Base-by-base conservation (phyloP, 1,140 invertebrate species). In the Latrodectus geometricus region DNA sequence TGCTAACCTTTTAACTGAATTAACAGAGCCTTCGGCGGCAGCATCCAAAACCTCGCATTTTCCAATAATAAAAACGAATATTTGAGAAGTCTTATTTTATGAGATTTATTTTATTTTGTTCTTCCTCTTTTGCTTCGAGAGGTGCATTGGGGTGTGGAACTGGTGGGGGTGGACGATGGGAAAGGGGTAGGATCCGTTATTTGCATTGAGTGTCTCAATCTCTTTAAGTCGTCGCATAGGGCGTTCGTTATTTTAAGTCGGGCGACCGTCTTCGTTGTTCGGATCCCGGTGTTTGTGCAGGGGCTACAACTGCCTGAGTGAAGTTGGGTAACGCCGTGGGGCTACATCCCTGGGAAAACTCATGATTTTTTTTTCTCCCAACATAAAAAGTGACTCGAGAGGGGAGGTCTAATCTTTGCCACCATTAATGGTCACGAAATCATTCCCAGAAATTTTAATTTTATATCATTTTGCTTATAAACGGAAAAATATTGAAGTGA, bases 21-120 rank as follows among this genome's bases (percentile, higher is more conserved):
- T 85, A 85, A 85, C 74, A 61, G 74, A 35, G 48, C 61, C 56
- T 66, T 52, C 61, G 54, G 81, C 66, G 54, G 35, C 17, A 11
- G 73, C 23, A 11, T 84, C 49, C 8, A 52, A 21, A 73, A n/a
- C 50, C 23, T 48, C 70, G 56, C n/a, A n/a, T 84, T 61, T 84
- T 68, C 74, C 83, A 85, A 85, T 83, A 85, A 85, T 85, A 85
- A 85, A 85, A 85, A 85, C 83, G 83, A 85, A 85, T 85, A 85
- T 85, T 77, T 77, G 83, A 85, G 73, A 54, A 76, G 83, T 70
- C 69, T 77, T 85, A 54, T 77, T 70, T 77, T 84, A 49, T 70
- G 23, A 65, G 14, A 74, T 72, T 9, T 70, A 20, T 85, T 80
- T 66, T 75, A 66, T 76, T 75, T 69, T 68, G n/a, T 72, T 21